A percentile compares a stretch with the other conserved stretches of the same genome.
Conservation (phyloP, 2,888 invertebrate genomes). For the Ornithoptera priamus region DNA sequence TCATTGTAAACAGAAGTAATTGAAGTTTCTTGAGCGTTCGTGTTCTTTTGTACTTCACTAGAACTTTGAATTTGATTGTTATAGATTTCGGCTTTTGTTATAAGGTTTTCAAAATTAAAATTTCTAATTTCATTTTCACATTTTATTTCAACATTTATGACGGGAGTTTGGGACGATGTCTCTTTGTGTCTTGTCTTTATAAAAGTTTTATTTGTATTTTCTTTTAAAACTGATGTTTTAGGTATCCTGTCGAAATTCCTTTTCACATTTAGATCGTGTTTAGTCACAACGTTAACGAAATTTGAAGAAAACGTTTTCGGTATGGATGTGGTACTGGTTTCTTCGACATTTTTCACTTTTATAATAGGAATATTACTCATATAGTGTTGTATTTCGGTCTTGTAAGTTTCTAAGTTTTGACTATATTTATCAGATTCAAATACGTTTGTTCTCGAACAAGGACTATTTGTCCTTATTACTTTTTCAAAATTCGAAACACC, state of each 20-base stretch:
- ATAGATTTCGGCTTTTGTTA: constrained; percentile 76
- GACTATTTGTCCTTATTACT: constrained; percentile 52
- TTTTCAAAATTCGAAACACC: constrained; percentile 53
- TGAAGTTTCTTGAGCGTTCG: constrained; percentile 54
- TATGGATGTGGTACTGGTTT: constrained; percentile 46
- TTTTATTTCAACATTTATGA: constrained; percentile 51
- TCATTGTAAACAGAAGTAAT: constrained; percentile 51
- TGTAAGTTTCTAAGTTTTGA: constrained; percentile 47
- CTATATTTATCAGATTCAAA: constrained; percentile 52
- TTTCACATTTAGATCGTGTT: constrained; percentile 58
- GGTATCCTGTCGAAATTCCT: constrained; percentile 59
- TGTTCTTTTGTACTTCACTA: constrained; percentile 66
- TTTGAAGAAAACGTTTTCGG: constrained; percentile 46
- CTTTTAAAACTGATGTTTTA: constrained; percentile 60
- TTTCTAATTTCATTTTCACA: constrained; percentile 62
- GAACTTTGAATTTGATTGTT: constrained; percentile 70
- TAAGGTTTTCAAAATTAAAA: constrained; percentile 76
- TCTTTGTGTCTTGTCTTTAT: constrained; percentile 58
- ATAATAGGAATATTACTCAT: constrained; percentile 57
- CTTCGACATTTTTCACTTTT: constrained; percentile 67
- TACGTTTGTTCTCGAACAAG: constrained; percentile 35
- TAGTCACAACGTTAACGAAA: constrained; percentile 45
- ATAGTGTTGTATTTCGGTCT: constrained; percentile 48
- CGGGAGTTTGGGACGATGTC: constrained; percentile 36
- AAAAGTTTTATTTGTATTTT: constrained; percentile 49